Evolutionary conservation across 2,888 invertebrate genomes (phyloP), one percentile per base, ranked within the genome.

Genomic region (Peribatodes rhomboidaria): DNA sequence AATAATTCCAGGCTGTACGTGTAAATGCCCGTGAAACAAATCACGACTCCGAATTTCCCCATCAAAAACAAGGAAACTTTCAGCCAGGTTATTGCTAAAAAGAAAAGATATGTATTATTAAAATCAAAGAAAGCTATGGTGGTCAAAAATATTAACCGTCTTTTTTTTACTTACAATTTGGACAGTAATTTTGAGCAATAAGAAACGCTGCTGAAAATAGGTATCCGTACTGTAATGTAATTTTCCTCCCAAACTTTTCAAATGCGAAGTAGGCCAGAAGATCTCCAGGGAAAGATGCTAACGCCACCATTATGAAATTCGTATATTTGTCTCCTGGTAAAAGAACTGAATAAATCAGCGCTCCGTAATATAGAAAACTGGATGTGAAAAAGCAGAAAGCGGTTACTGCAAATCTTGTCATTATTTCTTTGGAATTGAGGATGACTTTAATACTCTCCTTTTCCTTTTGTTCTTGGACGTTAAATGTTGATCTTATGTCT

Each of bases 241-340:
- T 72, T 70, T 69, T 86, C 60, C 90, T 79, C 8, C 90, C 90
- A 71, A 79, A 86, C 54, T 79, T 87, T 58, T 85, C 84, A 52
- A 90, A 86, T 1, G 83, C 77, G 44, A 77, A 86, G 60, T 80
- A 86, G 0, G 88, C 84, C 18, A 90, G 65, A 1, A 89, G 18
- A 70, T 90, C 90, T 39, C 90, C 90, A 31, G 90, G 90, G 49
- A 90, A 89, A 0, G 90, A 86, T 0, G 85, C 80, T 1, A 88
- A 47, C 0, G 90, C 82, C 1, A 86, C 67, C 22, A 90, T 66
- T 50, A 89, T 80, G 55, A 90, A 90, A 69, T 90, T 90, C 0
- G 80, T 84, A 44, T 90, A 90, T 74, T 90, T 90, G 61, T 89
- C 83, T 39, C 90, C 90, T 1, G 90, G 90, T 35, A 90, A 62